Evolutionary conservation across 2,888 invertebrate genomes (phyloP).

Genomic region (Pammene fasciana): DNA sequence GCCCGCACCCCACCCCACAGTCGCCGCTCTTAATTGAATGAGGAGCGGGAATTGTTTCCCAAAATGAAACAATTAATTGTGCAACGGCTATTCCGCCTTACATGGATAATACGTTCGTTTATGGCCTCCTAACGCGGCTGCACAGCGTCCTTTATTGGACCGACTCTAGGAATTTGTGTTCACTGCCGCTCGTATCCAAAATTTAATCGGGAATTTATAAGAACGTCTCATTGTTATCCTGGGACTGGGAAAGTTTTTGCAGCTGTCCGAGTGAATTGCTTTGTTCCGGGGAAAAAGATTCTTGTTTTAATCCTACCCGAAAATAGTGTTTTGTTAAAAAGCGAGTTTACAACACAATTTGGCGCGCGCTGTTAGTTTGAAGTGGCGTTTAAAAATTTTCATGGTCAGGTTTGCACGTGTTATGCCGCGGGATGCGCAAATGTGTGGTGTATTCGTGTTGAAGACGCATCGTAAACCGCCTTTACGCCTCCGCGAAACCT

Average conservation of each 20-base stretch:
- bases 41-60: constrained; percentile 84
- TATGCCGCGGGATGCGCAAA: constrained; percentile 71
- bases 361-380: constrained; percentile 64
- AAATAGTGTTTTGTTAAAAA: constrained; percentile 54
- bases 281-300: constrained; percentile 66
- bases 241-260: constrained; percentile 67
- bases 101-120: constrained; percentile 84
- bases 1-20: constrained; percentile 62
- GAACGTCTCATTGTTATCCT: constrained; percentile 74
- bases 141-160: constrained; percentile 82
- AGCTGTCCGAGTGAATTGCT: constrained; percentile 68
- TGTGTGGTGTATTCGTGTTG: constrained; percentile 78
- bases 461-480: constrained; percentile 82
- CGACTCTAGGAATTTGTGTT: constrained; percentile 83
- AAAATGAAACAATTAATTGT: constrained; percentile 84
- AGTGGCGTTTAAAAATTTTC: constrained; percentile 76
- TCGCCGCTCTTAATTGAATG: constrained; percentile 84
- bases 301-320: constrained; percentile 59
- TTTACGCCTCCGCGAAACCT: constrained; percentile 78
- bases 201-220: constrained; percentile 82
- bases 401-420: constrained; percentile 80
- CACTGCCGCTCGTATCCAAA: constrained; percentile 81
- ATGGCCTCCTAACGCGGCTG: constrained; percentile 83
- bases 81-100: constrained; percentile 84
- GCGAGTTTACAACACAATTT: constrained; percentile 48